Base-by-base conservation (phyloP, 2,888 invertebrate species). In the Morinoia aosen region DNA sequence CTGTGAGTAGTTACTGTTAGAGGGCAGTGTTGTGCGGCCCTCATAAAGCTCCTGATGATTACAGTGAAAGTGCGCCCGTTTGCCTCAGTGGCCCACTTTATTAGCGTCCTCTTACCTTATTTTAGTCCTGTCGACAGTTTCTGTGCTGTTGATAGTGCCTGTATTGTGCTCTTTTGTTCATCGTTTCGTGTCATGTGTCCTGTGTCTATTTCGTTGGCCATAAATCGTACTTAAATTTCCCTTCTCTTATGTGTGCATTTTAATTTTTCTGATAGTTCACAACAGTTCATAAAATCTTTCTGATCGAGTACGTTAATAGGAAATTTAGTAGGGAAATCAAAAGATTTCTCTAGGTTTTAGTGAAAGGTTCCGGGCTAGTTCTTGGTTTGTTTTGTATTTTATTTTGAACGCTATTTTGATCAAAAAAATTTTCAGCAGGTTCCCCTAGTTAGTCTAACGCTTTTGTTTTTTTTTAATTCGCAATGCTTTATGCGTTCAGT, bases 371-470 rank as follows among this genome's bases (percentile, higher is more conserved):
- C 33, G 76, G 25, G 2, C 76, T 76, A 8, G 76, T 76, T 12
- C 76, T 76, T 76, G 76, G 76, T 76, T 76, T 76, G 76, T 76
- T 76, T 76, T 76, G 76, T 76, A 76, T 76, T 76, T 76, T 76
- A 76, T 76, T 76, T 76, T 76, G 33, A 14, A 76, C 76, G 76
- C 33, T 76, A 48, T 48, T 3, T 76, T 76, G 76, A 76, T 76
- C 16, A 33, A 76, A 76, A 76, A 14, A 2, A 0, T 61, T 76
- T 76, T 76, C 25, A 33, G 16, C 16, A 33, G 16, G 0, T 33
- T 33, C 25, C 76, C 76, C 33, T 19, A 10, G 19, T 76, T 76
- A 76, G 76, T 76, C 25, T 33, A 33, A 33, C 76, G 76, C 33
- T 76, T 12, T 76, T 61, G 61, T 61, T 76, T 76, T 76, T 61